Evolutionary conservation across 2,113 vertebrate species (phyloP).

Genomic region (Trogon melanurus): DNA sequence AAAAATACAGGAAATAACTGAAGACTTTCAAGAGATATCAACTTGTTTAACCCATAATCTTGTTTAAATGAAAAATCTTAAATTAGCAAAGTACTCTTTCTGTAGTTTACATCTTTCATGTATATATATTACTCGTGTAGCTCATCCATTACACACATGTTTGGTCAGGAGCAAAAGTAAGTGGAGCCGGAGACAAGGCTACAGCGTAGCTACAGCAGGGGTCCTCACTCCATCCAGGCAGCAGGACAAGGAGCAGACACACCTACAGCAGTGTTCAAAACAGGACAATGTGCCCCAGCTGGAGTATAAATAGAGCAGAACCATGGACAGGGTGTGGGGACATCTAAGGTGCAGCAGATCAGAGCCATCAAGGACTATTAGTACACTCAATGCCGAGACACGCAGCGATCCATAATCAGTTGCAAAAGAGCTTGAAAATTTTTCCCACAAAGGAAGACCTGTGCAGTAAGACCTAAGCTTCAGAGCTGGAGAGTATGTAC

Average conservation of each 20-base stretch:
- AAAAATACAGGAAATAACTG: not conserved
- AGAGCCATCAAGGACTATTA: not conserved
- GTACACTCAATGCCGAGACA: not conserved
- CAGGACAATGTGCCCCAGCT: not conserved
- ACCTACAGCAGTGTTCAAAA: not conserved
- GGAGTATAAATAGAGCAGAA: not conserved
- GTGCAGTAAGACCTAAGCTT: not conserved
- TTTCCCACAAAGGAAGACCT: not conserved
- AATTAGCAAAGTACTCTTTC: not conserved
- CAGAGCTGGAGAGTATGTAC: not conserved
- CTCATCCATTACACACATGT: fast-evolving
- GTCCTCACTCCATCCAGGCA: not conserved
- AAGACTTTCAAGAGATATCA: not conserved
- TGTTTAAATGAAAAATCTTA: not conserved
- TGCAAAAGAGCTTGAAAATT: not conserved
- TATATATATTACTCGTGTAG: not conserved
- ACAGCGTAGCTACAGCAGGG: not conserved
- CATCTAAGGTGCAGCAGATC: not conserved
- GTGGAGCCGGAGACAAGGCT: not conserved
- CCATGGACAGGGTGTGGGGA: fast-evolving
- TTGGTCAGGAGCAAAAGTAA: not conserved
- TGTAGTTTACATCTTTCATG: not conserved
- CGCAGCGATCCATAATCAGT: not conserved
- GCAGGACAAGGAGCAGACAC: not conserved
- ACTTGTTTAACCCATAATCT: not conserved